A percentile compares a stretch with the other conserved stretches of the same genome.
Conservation (phyloP, 2,113 vertebrate species). For the Hydrochoerus hydrochaeris region DNA sequence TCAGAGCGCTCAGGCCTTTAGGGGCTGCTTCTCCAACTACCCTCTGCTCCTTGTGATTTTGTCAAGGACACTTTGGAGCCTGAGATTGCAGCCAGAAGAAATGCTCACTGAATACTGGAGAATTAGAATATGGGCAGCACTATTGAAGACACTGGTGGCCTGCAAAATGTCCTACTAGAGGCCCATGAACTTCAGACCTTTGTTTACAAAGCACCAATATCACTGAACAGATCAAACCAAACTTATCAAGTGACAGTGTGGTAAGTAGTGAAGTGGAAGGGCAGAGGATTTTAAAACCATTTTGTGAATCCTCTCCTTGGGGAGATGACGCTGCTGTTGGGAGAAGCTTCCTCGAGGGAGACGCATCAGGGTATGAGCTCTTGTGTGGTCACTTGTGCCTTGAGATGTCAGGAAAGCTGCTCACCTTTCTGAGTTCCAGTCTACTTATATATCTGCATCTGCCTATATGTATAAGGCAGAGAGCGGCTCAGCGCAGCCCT, state of each 20-base stretch:
- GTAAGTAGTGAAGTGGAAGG: not conserved
- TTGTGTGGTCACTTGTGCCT: no score
- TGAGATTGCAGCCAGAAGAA: not conserved
- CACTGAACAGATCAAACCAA: not conserved
- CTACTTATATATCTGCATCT: not conserved
- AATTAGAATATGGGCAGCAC: not conserved
- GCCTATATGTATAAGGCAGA: not conserved
- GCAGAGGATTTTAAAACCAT: not conserved
- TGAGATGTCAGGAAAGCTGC: no score
- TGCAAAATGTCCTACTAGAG: not conserved
- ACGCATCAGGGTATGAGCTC: no score
- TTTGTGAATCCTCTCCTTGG: not conserved
- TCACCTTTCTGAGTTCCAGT: no score
- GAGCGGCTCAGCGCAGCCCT: no score
- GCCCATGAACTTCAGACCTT: not conserved
- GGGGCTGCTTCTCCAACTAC: not conserved
- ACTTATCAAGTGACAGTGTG: not conserved
- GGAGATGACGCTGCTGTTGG: not conserved
- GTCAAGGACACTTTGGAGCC: not conserved
- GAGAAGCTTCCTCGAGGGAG: no score
- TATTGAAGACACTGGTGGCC: not conserved
- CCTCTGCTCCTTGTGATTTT: not conserved
- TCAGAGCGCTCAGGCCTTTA: not conserved
- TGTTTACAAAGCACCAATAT: not conserved
- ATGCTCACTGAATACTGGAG: not conserved